Percentiles rank a stretch among this genome's conserved stretches.
Conservation (phyloP, 2,888 invertebrate genomes). For the Maniola hyperantus region DNA sequence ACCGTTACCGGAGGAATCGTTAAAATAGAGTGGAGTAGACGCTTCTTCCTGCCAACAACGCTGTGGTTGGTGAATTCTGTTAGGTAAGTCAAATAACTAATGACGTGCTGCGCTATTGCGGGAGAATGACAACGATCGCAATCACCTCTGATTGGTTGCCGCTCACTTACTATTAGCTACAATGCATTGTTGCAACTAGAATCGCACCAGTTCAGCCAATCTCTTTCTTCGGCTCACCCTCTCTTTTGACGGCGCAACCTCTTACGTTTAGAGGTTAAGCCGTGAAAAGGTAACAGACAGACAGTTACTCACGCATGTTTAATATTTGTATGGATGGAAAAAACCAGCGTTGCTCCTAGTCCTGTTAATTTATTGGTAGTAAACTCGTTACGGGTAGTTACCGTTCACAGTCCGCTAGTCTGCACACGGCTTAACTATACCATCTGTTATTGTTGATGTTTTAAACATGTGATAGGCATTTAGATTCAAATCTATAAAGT, state of each 20-base stretch:
- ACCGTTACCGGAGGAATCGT: constrained; percentile 28
- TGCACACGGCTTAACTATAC: background rate
- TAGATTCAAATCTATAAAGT: constrained; percentile 5
- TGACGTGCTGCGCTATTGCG: too few species aligned
- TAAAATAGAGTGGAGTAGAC: constrained; percentile 31
- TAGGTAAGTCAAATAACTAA: background rate
- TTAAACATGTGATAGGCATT: constrained; percentile 10
- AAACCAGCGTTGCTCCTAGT: background rate
- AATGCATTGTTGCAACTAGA: too few species aligned
- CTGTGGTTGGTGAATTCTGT: constrained; percentile 5
- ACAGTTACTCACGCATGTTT: too few species aligned
- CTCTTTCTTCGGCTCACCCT: too few species aligned
- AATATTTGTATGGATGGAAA: background rate
- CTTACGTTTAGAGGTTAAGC: too few species aligned
- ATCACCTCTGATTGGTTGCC: too few species aligned
- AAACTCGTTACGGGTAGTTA: background rate
- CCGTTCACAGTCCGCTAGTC: background rate
- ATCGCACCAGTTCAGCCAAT: too few species aligned
- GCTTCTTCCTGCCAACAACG: constrained; percentile 17
- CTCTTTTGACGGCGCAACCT: too few species aligned
- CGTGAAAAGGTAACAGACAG: too few species aligned
- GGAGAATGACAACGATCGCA: too few species aligned
- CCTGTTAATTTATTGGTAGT: background rate
- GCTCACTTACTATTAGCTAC: too few species aligned
- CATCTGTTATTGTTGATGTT: constrained; percentile 16